Evolutionary conservation across 2,113 vertebrate species (phyloP).

Genomic region (Macrotus californicus): DNA sequence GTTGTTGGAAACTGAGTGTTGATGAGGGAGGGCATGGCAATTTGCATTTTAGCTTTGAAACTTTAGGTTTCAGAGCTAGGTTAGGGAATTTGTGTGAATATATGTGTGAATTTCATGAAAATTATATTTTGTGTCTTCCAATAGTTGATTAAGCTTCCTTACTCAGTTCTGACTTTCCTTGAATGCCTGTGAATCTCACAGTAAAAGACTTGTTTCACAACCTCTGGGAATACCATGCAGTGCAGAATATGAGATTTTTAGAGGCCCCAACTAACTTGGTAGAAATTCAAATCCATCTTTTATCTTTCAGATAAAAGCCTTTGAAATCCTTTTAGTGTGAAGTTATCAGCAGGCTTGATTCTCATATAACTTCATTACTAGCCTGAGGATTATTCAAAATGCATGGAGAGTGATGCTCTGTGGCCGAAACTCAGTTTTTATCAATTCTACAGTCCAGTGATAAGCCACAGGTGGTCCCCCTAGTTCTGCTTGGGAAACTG

Average conservation of each 20-base stretch:
- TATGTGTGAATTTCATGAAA: conserved; percentile 26
- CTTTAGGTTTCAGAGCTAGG: background rate
- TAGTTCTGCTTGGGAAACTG: conserved; percentile 30
- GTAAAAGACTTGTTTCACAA: conserved; percentile 50
- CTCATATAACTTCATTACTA: conserved; percentile 44
- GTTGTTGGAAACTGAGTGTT: background rate
- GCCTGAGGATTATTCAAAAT: conserved; percentile 38
- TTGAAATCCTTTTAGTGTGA: conserved; percentile 62
- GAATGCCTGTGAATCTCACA: background rate
- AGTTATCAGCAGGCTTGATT: conserved; percentile 52
- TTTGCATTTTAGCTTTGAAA: background rate
- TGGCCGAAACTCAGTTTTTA: background rate
- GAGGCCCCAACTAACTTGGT: conserved; percentile 42
- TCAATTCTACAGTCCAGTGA: background rate
- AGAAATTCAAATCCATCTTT: conserved; percentile 68
- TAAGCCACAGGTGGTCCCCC: conserved; percentile 29
- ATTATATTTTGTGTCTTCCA: conserved; percentile 25
- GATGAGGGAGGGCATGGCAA: background rate
- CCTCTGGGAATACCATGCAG: conserved; percentile 10
- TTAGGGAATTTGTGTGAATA: background rate
- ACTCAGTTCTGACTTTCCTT: conserved; percentile 36
- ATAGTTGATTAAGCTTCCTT: conserved; percentile 7
- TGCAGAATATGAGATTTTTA: conserved; percentile 58
- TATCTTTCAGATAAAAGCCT: conserved; percentile 69
- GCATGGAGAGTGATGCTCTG: background rate